phyloP scores from a whole-genome alignment of 92 coral and sea anemone genomes.

The Epizoanthus fatuus region DNA sequence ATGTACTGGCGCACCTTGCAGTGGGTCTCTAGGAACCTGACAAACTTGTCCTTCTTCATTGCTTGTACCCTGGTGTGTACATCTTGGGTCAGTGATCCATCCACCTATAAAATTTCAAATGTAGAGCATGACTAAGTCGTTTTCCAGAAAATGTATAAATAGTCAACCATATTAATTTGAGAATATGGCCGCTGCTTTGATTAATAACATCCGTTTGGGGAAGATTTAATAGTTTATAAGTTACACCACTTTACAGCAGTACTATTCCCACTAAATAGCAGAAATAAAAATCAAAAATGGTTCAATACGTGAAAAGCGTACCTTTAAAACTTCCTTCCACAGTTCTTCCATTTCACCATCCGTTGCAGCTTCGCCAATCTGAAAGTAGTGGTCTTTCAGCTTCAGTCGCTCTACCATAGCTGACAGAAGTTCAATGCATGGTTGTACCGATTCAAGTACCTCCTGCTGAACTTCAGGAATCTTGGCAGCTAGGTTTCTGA shows the following conservation, averaged over 20 bases:
- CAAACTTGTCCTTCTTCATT: background rate
- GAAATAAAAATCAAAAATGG: no score
- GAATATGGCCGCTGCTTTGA: no score
- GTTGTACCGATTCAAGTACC: conserved; percentile 34
- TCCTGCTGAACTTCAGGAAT: conserved; percentile 49
- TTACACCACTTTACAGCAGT: no score
- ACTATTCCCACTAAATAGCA: no score
- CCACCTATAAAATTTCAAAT: background rate
- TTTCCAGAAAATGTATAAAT: no score
- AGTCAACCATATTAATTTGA: no score
- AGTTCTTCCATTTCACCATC: conserved; percentile 39
- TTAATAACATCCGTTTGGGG: no score
- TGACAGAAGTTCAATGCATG: conserved; percentile 48
- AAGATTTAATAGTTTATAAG: no score
- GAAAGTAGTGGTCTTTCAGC: conserved; percentile 41
- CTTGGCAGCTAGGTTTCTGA: conserved; percentile 45
- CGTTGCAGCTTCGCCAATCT: conserved; percentile 39
- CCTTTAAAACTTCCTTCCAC: conserved; percentile 52
- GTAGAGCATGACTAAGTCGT: no score
- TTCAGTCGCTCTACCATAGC: conserved; percentile 43
- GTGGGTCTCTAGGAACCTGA: conserved; percentile 1
- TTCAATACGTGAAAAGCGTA: background rate
- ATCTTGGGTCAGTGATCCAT: conserved; percentile 18
- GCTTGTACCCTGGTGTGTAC: background rate
- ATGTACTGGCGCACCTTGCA: conserved; percentile 20